phyloP scores from a whole-genome alignment of 2,797 vertebrate genomes.

The Manis crassicaudata region DNA sequence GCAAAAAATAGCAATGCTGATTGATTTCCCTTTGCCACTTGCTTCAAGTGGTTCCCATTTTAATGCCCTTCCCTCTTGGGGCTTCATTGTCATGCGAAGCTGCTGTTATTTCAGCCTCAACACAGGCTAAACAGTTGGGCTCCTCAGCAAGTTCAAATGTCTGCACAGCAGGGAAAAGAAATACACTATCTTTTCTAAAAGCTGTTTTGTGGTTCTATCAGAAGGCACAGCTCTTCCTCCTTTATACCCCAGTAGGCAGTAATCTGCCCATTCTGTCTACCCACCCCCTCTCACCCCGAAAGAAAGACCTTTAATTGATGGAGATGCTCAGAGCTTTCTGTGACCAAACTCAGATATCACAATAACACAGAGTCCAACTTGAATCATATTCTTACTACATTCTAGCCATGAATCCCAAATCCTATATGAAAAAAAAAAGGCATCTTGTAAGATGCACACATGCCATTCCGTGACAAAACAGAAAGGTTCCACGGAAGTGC shows the following conservation, averaged over 20 bases:
- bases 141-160: constrained; percentile 83
- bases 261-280: constrained; percentile 39
- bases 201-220: constrained; percentile 79
- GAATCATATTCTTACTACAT: constrained; percentile 56
- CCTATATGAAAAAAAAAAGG: constrained; percentile 6
- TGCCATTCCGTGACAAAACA: constrained; percentile 21
- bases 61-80: constrained; percentile 72
- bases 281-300: background rate
- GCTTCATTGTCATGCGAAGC: constrained; percentile 80
- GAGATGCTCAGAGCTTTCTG: constrained; percentile 74
- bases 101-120: constrained; percentile 80
- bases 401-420: constrained; percentile 53
- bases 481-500: constrained; percentile 48
- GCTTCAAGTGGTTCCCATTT: constrained; percentile 79
- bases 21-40: constrained; percentile 83
- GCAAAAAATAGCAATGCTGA: constrained; percentile 78
- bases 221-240: constrained; percentile 78
- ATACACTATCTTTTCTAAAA: constrained; percentile 80
- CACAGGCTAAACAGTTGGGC: constrained; percentile 74
- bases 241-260: constrained; percentile 80
- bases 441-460: background rate
- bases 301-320: constrained; percentile 70
- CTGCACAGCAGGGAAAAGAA: constrained; percentile 79
- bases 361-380: constrained; percentile 55
- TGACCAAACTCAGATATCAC: constrained; percentile 65